Base-by-base conservation (phyloP, 2,888 invertebrate species). In the Dryomyza anilis region DNA sequence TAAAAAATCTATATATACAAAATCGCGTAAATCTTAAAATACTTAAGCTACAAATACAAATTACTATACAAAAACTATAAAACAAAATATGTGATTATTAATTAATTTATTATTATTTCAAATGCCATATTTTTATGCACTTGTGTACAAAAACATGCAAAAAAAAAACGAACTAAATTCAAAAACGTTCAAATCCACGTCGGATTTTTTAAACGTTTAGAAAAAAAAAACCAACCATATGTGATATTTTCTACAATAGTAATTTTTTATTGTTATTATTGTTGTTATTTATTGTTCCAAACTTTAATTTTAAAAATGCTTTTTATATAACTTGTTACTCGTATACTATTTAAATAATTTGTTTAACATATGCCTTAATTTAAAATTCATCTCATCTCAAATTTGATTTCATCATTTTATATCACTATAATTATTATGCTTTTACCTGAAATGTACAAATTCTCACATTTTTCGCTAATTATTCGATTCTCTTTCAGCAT, bases 211-310 rank as follows among this genome's bases (percentile, higher is more conserved):
- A n/a, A n/a, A n/a, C n/a, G n/a, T n/a, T n/a, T 19, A 58, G 58
- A 68, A 57, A 70, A 66, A 68, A 69, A 56, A 63, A 59, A 67
- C 55, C 50, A 69, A 68, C 59, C 63, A 66, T 65, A 63, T 70
- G 70, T 70, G 70, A 70, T 70, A 70, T 70, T 70, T 70, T 67
- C 67, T 69, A 50, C 52, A 39, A 36, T 60, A 60, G 27, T 57
- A 43, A 46, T 33, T 27, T 43, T 57, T 70, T 67, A 23, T 39
- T 60, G 48, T 53, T 52, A 43, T 61, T 61, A 53, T 52, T 52
- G 25, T 61, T n/a, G n/a, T 59, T 46, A 46, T 19, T 29, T 30
- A 4, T 57, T 43, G 16, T 55, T 33, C 45, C 19, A n/a, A 14
- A 50, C 19, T 25, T 36, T 23, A 23, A 36, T 29, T 7, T 50